Conservation (phyloP, 30 jellyfish, hydroid and myxozoan species). For the Turritopsis dohrnii region DNA sequence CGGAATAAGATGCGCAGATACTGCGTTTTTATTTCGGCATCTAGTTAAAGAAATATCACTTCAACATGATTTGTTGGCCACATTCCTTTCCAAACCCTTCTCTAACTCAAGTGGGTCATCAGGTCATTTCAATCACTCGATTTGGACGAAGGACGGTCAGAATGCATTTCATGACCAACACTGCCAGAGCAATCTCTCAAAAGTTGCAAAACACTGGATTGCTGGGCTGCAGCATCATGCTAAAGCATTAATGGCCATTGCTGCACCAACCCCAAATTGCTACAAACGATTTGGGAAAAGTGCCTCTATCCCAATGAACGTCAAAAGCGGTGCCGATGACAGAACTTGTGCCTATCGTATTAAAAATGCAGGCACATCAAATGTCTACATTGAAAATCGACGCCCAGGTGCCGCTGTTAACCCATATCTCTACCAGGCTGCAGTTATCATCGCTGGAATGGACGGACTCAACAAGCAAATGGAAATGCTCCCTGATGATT, state of each 20-base stretch:
- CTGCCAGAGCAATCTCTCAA: background rate
- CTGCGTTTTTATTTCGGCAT: conserved; percentile 19
- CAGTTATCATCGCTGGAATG: conserved; percentile 18
- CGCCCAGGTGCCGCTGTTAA: conserved; percentile 28
- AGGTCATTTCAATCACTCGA: conserved; percentile 36
- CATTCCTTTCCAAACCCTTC: conserved; percentile 32
- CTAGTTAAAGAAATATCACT: conserved; percentile 16
- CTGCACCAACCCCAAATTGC: conserved; percentile 29
- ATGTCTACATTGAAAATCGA: conserved; percentile 20
- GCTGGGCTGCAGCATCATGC: conserved; percentile 32
- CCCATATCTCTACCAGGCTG: conserved; percentile 17
- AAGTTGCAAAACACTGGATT: conserved; percentile 21
- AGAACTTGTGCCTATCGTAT: conserved; percentile 15
- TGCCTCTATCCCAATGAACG: conserved; percentile 1
- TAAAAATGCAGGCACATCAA: background rate
- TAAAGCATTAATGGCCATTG: conserved; percentile 10
- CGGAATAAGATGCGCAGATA: conserved; percentile 20
- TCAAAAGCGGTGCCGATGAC: conserved; percentile 22
- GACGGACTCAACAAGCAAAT: conserved; percentile 7
- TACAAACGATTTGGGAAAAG: background rate
- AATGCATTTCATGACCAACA: background rate
- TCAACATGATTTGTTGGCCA: background rate
- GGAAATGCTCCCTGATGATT: background rate
- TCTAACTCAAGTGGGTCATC: conserved; percentile 14
- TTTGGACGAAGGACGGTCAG: conserved; percentile 18